Conservation (phyloP, 2,797 vertebrate species). For the Chlorospingus flavigularis region DNA sequence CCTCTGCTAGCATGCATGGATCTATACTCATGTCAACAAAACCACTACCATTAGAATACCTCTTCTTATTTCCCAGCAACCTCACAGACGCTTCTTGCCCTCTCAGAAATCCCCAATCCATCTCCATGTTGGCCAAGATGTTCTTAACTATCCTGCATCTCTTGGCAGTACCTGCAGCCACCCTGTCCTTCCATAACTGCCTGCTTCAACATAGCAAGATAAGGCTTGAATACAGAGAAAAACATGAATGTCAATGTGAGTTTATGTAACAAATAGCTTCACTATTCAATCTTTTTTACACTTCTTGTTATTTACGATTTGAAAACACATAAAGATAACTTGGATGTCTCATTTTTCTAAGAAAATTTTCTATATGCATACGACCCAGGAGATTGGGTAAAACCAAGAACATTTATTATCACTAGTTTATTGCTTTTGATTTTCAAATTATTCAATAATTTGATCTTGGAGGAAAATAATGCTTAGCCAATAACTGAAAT, state of each 20-base stretch:
- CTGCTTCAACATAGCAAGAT: background rate
- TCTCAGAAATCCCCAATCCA: background rate
- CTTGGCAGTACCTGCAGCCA: background rate
- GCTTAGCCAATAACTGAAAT: background rate
- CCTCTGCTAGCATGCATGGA: background rate
- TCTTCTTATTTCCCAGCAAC: background rate
- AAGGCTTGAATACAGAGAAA: background rate
- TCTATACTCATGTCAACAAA: background rate
- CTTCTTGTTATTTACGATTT: background rate
- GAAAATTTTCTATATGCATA: background rate
- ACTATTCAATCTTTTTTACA: background rate
- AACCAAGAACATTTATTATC: background rate
- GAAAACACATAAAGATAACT: background rate
- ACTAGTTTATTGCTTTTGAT: background rate
- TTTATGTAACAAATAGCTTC: background rate
- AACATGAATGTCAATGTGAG: fast-evolving
- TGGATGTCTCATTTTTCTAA: background rate
- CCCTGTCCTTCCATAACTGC: background rate
- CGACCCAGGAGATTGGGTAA: background rate
- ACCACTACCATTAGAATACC: background rate
- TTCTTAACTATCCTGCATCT: background rate
- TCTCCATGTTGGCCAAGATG: background rate
- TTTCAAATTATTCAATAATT: background rate
- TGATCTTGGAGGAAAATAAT: background rate
- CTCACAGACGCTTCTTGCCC: background rate